These are phyloP conservation scores for Platyrinchus mystaceus DNA, from an alignment of 2,797 vertebrate species.

Conservation along the genomic window DNA sequence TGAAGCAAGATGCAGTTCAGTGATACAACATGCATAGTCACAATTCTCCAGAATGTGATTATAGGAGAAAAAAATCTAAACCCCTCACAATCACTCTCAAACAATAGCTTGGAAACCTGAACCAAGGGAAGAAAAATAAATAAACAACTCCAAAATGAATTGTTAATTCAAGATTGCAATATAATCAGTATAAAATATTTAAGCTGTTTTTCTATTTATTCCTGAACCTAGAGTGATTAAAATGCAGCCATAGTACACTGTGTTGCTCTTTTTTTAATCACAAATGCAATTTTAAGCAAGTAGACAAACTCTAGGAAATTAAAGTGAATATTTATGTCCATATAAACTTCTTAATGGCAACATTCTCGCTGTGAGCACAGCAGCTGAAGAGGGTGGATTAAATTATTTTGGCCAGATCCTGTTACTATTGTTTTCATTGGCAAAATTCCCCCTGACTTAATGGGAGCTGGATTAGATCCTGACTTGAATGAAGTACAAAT, in stretches of 20 bases:
- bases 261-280: constrained; percentile 52
- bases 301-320: constrained; percentile 62
- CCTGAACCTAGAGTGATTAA: constrained; percentile 45
- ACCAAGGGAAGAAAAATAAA: neutral
- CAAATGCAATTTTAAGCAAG: constrained; percentile 66
- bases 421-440: constrained; percentile 62
- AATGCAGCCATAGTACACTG: neutral
- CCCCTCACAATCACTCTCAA: neutral
- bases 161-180: constrained; percentile 44
- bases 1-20: neutral
- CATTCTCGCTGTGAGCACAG: constrained; percentile 54
- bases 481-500: constrained; percentile 55
- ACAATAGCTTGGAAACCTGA: neutral
- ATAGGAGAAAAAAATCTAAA: neutral
- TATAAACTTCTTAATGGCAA: constrained; percentile 64
- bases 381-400: constrained; percentile 65
- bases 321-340: constrained; percentile 68
- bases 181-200: constrained; percentile 61
- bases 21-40: neutral
- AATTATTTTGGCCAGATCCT: constrained; percentile 64
- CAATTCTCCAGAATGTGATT: neutral
- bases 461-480: constrained; percentile 52
- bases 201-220: constrained; percentile 51
- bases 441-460: constrained; percentile 58
- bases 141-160: constrained; percentile 31